Evolutionary conservation across 2,113 vertebrate genomes (phyloP).

Genomic region (Rattus norvegicus): GRCr8 NC_086026.1:60854501-60855000

Average conservation of each 20-base stretch:
- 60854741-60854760: neutral
- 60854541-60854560: neutral
- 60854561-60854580: neutral
- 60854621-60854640: neutral
- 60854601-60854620: neutral
- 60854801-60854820: too few relatives aligned
- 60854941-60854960: neutral
- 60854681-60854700: neutral
- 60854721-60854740: neutral
- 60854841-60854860: neutral
- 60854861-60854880: neutral
- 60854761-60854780: neutral
- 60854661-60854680: neutral
- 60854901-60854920: neutral
- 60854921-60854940: neutral
- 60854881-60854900: neutral
- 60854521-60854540: slow-evolving; percentile 25
- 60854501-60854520: neutral
- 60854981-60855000: neutral
- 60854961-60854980: neutral
- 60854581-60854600: neutral
- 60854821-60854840: neutral
- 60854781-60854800: neutral
- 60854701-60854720: neutral
- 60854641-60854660: neutral